Conservation (phyloP, 2,888 invertebrate species). For the Balanococcus diminutus region DNA sequence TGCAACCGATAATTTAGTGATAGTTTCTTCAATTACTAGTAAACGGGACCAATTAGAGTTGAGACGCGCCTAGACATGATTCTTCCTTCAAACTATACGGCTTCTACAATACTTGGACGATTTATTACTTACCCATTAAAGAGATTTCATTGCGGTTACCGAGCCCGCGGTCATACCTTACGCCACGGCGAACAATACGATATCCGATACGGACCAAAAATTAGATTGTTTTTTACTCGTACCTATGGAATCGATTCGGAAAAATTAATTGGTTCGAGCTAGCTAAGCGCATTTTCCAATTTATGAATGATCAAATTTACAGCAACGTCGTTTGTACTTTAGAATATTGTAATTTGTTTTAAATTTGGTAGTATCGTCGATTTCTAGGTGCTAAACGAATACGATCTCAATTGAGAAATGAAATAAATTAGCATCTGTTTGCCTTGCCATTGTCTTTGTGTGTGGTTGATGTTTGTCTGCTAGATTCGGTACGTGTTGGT, state of each 20-base stretch:
- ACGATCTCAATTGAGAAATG: not conserved
- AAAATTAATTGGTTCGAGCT: constrained; percentile 15
- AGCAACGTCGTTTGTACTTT: no score
- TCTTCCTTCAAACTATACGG: constrained; percentile 47
- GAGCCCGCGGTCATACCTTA: constrained; percentile 32
- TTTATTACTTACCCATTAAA: constrained; percentile 50
- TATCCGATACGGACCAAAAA: constrained; percentile 30
- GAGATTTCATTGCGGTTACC: constrained; percentile 49
- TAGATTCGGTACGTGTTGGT: not conserved
- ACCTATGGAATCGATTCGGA: constrained; percentile 4
- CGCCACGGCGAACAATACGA: constrained; percentile 26
- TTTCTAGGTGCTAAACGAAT: no score
- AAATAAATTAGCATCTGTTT: not conserved
- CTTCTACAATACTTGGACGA: constrained; percentile 49
- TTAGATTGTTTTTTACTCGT: constrained; percentile 37
- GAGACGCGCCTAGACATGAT: constrained; percentile 52
- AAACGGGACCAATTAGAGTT: constrained; percentile 51
- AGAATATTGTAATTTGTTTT: no score
- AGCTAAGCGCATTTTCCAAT: not conserved
- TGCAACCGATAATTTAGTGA: constrained; percentile 53
- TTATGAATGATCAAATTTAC: not conserved
- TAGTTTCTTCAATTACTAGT: constrained; percentile 51
- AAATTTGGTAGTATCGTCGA: not conserved
- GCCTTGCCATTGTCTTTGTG: not conserved
- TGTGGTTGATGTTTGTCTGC: not conserved